A percentile compares a stretch with the other conserved stretches of the same genome.
Evolutionary conservation across 2,797 vertebrate species (phyloP).

Genomic region (Acrossocheilus fasciatus): DNA sequence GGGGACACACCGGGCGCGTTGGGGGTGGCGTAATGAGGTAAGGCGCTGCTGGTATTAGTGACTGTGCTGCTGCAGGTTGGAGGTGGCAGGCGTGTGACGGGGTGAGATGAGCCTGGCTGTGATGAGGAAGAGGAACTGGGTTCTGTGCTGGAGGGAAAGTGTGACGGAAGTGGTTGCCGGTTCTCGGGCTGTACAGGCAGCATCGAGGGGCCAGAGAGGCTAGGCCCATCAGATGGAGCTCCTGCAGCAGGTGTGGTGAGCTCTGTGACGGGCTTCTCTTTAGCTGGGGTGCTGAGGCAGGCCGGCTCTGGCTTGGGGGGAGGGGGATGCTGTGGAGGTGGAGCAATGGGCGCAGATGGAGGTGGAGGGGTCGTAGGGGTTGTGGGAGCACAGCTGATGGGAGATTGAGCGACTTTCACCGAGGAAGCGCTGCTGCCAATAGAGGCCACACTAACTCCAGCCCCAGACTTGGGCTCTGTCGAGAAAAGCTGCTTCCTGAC

Average conservation of each 20-base stretch:
- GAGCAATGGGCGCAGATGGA: constrained; percentile 80
- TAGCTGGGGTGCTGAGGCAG: constrained; percentile 76
- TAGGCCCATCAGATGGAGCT: constrained; percentile 76
- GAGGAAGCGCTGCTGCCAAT: constrained; percentile 70
- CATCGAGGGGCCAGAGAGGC: constrained; percentile 75
- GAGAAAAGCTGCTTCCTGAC: constrained; percentile 95
- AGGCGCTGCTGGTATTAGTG: constrained; percentile 88
- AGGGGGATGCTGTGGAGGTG: constrained; percentile 77
- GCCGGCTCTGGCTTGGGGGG: constrained; percentile 84
- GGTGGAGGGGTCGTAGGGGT: constrained; percentile 76
- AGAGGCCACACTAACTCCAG: constrained; percentile 76
- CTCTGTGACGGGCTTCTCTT: constrained; percentile 84
- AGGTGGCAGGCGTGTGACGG: constrained; percentile 78
- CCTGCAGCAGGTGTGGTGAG: constrained; percentile 65
- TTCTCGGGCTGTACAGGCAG: constrained; percentile 78
- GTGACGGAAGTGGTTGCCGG: constrained; percentile 79
- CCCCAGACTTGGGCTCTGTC: constrained; percentile 85
- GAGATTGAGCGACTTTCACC: constrained; percentile 77
- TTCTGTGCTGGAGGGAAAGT: constrained; percentile 87
- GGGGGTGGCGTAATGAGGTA: constrained; percentile 92
- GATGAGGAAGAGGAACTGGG: constrained; percentile 78
- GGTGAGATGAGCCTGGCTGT: constrained; percentile 76
- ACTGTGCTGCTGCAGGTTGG: constrained; percentile 79
- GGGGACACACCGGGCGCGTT: constrained; percentile 90
- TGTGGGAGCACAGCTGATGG: constrained; percentile 79